Evolutionary conservation across 2,888 invertebrate genomes (phyloP).

Genomic region (Nomada fabriciana): DNA sequence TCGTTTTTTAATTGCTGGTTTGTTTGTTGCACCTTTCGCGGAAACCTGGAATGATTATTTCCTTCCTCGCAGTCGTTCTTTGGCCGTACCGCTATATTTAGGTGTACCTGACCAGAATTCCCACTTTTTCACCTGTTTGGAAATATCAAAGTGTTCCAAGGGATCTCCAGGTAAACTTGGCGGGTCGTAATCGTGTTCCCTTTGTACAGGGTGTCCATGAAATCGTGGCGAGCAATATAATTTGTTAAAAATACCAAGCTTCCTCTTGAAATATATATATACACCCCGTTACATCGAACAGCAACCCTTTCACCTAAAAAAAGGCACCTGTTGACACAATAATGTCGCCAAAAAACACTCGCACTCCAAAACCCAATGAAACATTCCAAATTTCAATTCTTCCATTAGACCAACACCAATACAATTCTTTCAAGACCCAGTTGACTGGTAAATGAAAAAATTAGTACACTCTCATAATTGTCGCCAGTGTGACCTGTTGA

Average conservation of each 20-base stretch:
- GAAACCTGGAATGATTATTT: background rate
- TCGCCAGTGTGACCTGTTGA: slow-evolving; percentile 13
- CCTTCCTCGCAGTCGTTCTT: background rate
- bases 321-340: no score
- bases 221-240: background rate
- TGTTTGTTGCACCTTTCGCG: background rate
- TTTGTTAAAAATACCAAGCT: background rate
- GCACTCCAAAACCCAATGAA: no score
- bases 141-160: slow-evolving; percentile 49
- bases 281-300: no score
- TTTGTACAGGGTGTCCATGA: slow-evolving; percentile 8
- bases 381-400: no score
- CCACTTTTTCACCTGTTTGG: slow-evolving; percentile 57
- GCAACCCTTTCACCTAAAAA: no score
- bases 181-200: slow-evolving; percentile 5
- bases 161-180: slow-evolving; percentile 4
- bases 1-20: no score
- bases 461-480: no score
- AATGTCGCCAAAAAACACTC: no score
- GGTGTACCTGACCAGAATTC: slow-evolving; percentile 45
- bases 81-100: slow-evolving; percentile 3
- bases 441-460: no score
- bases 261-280: no score
- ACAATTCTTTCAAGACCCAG: no score
- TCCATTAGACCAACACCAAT: no score